Conservation (phyloP, 2,113 vertebrate species). For the Hipposideros armiger region DNA sequence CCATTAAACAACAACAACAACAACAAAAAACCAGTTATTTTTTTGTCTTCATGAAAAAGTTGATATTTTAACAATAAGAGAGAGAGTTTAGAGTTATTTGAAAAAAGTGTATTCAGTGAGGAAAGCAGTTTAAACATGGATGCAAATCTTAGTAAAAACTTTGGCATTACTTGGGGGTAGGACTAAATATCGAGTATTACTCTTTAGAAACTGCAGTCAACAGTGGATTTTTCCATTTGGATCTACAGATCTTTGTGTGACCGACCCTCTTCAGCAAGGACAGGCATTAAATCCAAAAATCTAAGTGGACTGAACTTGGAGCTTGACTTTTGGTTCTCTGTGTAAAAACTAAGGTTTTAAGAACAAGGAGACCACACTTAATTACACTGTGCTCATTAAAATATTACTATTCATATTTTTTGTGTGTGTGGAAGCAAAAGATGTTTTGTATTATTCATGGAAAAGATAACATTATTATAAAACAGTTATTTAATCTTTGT, state of each 20-base stretch:
- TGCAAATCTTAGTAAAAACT: neutral
- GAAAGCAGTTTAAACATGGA: neutral
- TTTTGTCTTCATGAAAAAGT: neutral
- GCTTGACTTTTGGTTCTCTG: neutral
- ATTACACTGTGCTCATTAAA: neutral
- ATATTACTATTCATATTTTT: neutral
- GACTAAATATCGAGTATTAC: neutral
- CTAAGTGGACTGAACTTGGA: neutral
- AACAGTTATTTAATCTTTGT: neutral
- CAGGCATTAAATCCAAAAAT: neutral
- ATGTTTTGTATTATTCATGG: conserved; percentile 3
- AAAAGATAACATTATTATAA: neutral
- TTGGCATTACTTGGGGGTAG: neutral
- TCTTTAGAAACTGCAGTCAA: neutral
- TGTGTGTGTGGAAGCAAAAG: neutral
- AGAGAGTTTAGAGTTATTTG: neutral
- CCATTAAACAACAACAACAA: neutral
- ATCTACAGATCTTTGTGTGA: neutral
- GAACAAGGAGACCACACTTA: neutral
- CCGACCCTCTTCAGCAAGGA: neutral
- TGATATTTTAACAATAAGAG: neutral
- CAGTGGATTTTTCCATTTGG: neutral
- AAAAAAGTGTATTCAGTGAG: neutral
- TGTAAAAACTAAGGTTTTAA: neutral
- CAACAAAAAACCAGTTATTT: neutral